phyloP scores from a whole-genome alignment of 2,797 vertebrate species.

The Orestias chungarensis region DNA sequence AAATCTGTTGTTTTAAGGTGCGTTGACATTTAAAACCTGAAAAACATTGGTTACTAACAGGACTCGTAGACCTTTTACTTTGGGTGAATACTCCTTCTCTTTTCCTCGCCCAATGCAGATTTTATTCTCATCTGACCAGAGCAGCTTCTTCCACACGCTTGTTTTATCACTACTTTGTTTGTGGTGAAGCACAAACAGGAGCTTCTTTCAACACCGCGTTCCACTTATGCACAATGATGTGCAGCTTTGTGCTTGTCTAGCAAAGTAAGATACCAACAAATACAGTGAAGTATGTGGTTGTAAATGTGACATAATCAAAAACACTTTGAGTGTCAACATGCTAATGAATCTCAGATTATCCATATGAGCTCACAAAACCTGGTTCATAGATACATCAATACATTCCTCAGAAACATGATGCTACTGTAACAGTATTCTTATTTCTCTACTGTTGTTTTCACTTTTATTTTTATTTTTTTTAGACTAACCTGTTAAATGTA shows the following conservation, averaged over 20 bases:
- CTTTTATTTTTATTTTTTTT: no score
- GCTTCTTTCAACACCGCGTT: background rate
- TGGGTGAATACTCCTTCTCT: no score
- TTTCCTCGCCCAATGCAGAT: background rate
- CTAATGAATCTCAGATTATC: slow-evolving; percentile 42
- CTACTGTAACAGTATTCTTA: slow-evolving; percentile 15
- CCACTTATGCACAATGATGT: background rate
- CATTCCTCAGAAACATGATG: slow-evolving; percentile 43
- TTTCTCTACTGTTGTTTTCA: slow-evolving; percentile 33
- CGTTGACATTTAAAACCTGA: no score
- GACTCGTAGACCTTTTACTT: no score
- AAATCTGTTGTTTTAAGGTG: no score
- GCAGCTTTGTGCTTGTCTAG: background rate
- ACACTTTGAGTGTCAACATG: slow-evolving; percentile 50
- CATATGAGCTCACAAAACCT: slow-evolving; percentile 28
- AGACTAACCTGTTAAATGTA: slow-evolving; percentile 50
- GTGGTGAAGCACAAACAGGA: background rate
- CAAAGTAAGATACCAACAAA: background rate
- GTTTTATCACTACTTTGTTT: background rate
- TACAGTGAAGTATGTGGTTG: background rate
- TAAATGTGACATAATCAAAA: background rate
- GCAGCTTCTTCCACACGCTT: background rate
- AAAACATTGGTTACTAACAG: no score
- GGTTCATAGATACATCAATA: slow-evolving; percentile 36
- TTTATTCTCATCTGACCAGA: background rate